These are phyloP conservation scores for Machimus rusticus DNA, from an alignment of 2,888 invertebrate genomes.

Conservation along the genomic window DNA sequence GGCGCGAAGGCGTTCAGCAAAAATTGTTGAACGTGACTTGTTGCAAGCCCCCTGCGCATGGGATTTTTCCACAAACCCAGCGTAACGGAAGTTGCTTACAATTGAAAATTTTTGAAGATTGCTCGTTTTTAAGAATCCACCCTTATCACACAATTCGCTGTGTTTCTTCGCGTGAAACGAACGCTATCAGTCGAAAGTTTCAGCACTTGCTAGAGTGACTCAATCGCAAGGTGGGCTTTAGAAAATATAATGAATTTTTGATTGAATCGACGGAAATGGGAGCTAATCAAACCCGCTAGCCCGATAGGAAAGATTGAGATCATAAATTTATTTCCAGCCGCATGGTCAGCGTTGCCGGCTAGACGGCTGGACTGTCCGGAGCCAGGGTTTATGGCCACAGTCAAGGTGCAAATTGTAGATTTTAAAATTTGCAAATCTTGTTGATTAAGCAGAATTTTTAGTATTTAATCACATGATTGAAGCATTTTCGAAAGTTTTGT, in stretches of 20 bases:
- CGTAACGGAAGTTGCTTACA: background rate
- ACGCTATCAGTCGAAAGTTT: background rate
- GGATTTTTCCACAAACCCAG: background rate
- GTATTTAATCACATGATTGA: background rate
- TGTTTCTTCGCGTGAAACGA: background rate
- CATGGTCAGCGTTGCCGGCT: background rate
- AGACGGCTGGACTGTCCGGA: background rate
- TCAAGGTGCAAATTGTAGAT: background rate
- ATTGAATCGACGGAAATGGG: background rate
- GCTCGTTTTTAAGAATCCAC: background rate
- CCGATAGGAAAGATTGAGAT: background rate
- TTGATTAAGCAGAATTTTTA: background rate
- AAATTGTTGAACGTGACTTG: background rate
- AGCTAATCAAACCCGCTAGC: background rate
- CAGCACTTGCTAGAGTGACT: background rate
- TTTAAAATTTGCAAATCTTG: background rate
- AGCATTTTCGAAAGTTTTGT: background rate
- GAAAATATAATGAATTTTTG: background rate
- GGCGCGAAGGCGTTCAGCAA: background rate
- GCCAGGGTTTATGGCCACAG: background rate
- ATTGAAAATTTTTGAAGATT: background rate
- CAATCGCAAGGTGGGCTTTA: background rate
- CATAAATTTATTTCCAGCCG: background rate
- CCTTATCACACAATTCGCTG: background rate
- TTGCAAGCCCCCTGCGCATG: background rate